A percentile compares a stretch with the other conserved stretches of the same genome.
These are phyloP conservation scores for Altica lythri DNA, from an alignment of 2,888 invertebrate species.

Conservation along the genomic window DNA sequence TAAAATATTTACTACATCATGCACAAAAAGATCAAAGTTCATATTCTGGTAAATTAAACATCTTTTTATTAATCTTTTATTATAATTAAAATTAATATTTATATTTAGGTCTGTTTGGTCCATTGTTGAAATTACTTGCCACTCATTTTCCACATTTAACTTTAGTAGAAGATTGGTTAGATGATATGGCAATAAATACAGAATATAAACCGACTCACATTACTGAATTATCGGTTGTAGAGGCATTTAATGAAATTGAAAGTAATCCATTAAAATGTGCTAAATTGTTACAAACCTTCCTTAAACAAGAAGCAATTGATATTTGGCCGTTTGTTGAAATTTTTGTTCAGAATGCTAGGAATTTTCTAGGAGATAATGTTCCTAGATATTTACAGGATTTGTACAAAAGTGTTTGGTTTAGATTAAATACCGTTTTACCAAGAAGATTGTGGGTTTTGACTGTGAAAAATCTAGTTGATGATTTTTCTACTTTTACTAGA, in stretches of 20 bases:
- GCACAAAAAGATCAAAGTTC: slow-evolving; percentile 91
- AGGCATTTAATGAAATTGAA: slow-evolving; percentile 74
- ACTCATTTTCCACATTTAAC: slow-evolving; percentile 96
- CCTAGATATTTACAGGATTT: slow-evolving; percentile 87
- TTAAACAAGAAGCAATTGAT: slow-evolving; percentile 79
- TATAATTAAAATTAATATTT: background rate
- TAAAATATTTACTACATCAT: slow-evolving; percentile 90
- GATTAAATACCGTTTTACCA: slow-evolving; percentile 87
- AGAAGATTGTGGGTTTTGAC: slow-evolving; percentile 90
- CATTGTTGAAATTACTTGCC: slow-evolving; percentile 81
- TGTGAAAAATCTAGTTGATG: slow-evolving; percentile 67
- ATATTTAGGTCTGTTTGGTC: slow-evolving; percentile 75
- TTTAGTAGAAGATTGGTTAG: slow-evolving; percentile 94
- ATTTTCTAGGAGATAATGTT: slow-evolving; percentile 72
- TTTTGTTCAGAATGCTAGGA: slow-evolving; percentile 74
- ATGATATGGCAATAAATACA: slow-evolving; percentile 63
- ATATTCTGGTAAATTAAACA: slow-evolving; percentile 66
- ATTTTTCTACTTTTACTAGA: slow-evolving; percentile 65
- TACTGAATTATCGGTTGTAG: slow-evolving; percentile 62
- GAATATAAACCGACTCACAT: slow-evolving; percentile 47
- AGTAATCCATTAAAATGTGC: slow-evolving; percentile 80
- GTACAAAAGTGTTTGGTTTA: slow-evolving; percentile 88
- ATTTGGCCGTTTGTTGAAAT: slow-evolving; percentile 85
- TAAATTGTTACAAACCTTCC: slow-evolving; percentile 74
- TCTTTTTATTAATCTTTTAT: background rate